Conservation (phyloP, 2,797 vertebrate species). For the Denticeps clupeoides region DNA sequence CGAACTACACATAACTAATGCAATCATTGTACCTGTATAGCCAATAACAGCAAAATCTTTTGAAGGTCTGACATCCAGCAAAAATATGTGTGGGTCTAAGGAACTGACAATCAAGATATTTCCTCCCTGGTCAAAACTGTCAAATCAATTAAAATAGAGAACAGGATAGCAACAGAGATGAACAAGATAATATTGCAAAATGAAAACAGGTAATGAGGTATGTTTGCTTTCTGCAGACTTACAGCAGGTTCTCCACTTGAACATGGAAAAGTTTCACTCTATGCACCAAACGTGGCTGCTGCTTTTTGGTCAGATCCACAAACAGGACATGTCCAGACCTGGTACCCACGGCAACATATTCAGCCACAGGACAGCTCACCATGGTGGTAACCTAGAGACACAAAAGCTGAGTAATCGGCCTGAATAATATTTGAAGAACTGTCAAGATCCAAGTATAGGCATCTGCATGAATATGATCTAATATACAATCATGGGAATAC, state of each 20-base stretch:
- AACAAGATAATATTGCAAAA: too few relatives aligned
- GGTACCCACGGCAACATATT: conserved; percentile 67
- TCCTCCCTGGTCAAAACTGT: conserved; percentile 80
- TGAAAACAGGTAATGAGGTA: too few relatives aligned
- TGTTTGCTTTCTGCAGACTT: too few relatives aligned
- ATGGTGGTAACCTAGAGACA: conserved; percentile 63
- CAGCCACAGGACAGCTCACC: conserved; percentile 72
- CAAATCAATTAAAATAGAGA: not conserved
- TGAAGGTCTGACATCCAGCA: conserved; percentile 74
- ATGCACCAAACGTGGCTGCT: conserved; percentile 57
- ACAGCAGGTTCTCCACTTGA: conserved; percentile 68
- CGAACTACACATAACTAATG: not conserved
- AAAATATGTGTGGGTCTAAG: conserved; percentile 62
- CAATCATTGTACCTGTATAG: conserved; percentile 63
- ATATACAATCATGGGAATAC: too few relatives aligned
- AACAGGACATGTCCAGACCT: conserved; percentile 64
- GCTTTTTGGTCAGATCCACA: conserved; percentile 53
- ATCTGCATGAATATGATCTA: too few relatives aligned
- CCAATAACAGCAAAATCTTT: conserved; percentile 73
- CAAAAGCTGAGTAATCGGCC: too few relatives aligned
- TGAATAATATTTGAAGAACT: too few relatives aligned
- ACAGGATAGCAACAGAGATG: too few relatives aligned
- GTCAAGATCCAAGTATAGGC: too few relatives aligned
- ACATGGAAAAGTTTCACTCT: conserved; percentile 52
- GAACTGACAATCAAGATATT: conserved; percentile 65